Percentiles rank a stretch among this genome's conserved stretches.
Evolutionary conservation across 2,888 invertebrate species (phyloP).

Genomic region (Odontomyia ornata): DNA sequence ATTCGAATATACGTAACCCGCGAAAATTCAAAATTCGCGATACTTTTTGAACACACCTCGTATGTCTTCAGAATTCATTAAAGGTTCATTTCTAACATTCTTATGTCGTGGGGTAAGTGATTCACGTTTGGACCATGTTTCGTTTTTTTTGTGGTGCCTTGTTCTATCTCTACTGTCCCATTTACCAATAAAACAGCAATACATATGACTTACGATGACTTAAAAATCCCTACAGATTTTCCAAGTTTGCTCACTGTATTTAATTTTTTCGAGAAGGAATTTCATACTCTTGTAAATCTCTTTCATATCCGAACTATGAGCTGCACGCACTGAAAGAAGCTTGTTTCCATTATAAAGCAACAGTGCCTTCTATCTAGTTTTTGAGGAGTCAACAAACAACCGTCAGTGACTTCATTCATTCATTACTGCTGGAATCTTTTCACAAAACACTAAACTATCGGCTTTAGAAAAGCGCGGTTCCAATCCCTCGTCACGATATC

Average conservation of each 20-base stretch:
- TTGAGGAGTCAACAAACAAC: background rate
- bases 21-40: too few relatives aligned
- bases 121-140: background rate
- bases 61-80: constrained; percentile 29
- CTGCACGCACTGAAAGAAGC: constrained; percentile 6
- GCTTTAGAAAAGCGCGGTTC: constrained; percentile 10
- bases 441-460: constrained; percentile 37
- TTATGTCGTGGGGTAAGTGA: constrained; percentile 16
- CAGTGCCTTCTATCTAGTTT: background rate
- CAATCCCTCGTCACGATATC: constrained; percentile 17
- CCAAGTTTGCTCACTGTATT: background rate
- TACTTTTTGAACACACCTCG: too few relatives aligned
- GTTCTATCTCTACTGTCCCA: constrained; percentile 12
- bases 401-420: constrained; percentile 20
- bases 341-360: background rate
- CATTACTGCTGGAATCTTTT: constrained; percentile 33
- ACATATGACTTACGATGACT: too few relatives aligned
- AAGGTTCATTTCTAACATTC: constrained; percentile 3
- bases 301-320: constrained; percentile 32
- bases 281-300: constrained; percentile 32
- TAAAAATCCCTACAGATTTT: constrained; percentile 11
- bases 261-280: constrained; percentile 7
- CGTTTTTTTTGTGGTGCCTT: background rate
- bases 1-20: too few relatives aligned
- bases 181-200: constrained; percentile 6